Evolutionary conservation across 2,888 invertebrate species (phyloP).

Genomic region (Theodoxus fluviatilis): DNA sequence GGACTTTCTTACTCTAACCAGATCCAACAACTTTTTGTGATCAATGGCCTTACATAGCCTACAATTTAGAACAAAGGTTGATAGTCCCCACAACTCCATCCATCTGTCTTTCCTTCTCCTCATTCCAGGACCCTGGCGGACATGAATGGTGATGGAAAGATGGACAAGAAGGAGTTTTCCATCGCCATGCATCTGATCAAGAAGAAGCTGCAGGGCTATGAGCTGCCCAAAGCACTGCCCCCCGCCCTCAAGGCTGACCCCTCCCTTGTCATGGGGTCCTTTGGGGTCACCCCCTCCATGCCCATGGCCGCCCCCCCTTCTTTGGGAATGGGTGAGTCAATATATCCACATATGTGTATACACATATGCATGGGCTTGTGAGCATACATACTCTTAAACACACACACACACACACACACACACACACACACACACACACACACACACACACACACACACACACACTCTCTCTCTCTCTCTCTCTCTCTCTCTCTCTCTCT

Average conservation of each 20-base stretch:
- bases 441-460: neutral
- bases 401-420: neutral
- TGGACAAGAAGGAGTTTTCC: conserved; percentile 66
- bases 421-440: neutral
- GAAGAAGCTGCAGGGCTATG: conserved; percentile 88
- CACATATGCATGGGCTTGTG: conserved; percentile 10
- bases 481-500: neutral
- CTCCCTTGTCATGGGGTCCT: conserved; percentile 48
- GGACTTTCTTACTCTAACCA: too few species aligned
- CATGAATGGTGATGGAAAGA: conserved; percentile 65
- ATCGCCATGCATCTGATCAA: conserved; percentile 66
- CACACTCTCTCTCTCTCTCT: neutral
- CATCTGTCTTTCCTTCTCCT: too few species aligned
- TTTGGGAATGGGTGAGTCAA: conserved; percentile 30
- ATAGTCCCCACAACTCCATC: too few species aligned
- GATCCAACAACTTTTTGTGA: too few species aligned
- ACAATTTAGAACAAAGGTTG: too few species aligned
- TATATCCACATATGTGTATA: conserved; percentile 32
- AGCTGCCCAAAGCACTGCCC: conserved; percentile 87
- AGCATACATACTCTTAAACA: neutral
- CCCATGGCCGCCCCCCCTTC: conserved; percentile 36
- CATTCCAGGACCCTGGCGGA: conserved; percentile 63
- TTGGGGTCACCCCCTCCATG: conserved; percentile 44
- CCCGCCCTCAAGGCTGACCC: conserved; percentile 68
- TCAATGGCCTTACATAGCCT: too few species aligned